phyloP scores from a whole-genome alignment of 2,797 vertebrate genomes.

The Benthosema pterotum region DNA sequence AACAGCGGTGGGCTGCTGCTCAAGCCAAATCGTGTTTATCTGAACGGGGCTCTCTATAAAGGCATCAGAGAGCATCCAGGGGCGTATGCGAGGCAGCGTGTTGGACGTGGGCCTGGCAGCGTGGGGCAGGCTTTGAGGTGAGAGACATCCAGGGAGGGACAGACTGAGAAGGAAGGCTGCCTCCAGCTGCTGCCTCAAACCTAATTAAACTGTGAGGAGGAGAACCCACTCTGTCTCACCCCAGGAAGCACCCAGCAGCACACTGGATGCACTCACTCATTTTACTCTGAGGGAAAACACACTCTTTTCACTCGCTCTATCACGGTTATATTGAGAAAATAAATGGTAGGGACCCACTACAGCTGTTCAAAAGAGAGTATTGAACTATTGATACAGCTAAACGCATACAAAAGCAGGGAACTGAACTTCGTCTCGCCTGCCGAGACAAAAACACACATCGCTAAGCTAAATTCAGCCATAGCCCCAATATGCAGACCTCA shows the following conservation, averaged over 20 bases:
- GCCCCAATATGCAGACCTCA: no score
- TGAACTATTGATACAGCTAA: conserved; percentile 38
- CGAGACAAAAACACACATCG: no score
- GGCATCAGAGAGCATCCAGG: conserved; percentile 3
- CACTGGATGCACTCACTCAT: conserved; percentile 12
- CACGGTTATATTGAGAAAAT: no score
- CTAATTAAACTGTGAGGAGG: conserved; percentile 73
- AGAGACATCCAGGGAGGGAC: conserved; percentile 44
- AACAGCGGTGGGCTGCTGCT: no score
- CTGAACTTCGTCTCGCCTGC: no score
- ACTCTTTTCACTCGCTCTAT: no score
- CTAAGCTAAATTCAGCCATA: no score
- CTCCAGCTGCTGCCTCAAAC: conserved; percentile 55
- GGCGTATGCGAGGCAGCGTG: conserved; percentile 25
- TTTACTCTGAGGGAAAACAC: conserved; percentile 44
- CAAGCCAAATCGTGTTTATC: no score
- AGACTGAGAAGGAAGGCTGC: conserved; percentile 47
- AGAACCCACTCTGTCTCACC: conserved; percentile 50
- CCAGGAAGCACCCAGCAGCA: conserved; percentile 46
- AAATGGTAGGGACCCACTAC: no score
- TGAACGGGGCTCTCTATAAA: no score
- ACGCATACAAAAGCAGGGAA: conserved; percentile 24
- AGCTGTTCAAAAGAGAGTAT: no score
- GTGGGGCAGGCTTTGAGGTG: conserved; percentile 69
- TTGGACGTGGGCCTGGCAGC: conserved; percentile 57